phyloP scores from a whole-genome alignment of 2,797 vertebrate genomes.

The Phoebastria nigripes region DNA sequence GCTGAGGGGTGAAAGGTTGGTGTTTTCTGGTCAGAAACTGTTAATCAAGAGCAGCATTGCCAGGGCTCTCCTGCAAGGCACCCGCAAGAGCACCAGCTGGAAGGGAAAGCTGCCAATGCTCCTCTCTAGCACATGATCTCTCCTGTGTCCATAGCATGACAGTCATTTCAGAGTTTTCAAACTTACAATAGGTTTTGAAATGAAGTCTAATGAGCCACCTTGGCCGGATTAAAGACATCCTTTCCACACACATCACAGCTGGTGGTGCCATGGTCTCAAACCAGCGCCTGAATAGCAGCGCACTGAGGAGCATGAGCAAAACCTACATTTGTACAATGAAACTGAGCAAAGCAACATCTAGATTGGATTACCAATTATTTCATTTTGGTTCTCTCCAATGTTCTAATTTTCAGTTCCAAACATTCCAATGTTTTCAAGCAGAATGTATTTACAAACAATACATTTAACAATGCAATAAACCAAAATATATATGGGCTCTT shows the following conservation, averaged over 20 bases:
- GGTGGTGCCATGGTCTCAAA: background rate
- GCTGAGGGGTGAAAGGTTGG: background rate
- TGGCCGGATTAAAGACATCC: background rate
- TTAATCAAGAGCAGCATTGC: background rate
- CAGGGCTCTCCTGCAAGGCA: background rate
- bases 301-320: background rate
- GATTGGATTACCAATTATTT: background rate
- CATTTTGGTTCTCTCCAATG: background rate
- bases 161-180: background rate
- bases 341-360: background rate
- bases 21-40: background rate
- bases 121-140: background rate
- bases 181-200: background rate
- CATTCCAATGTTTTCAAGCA: background rate
- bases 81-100: background rate
- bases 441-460: background rate
- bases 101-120: background rate
- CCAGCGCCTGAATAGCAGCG: rapidly evolving
- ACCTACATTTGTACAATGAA: background rate
- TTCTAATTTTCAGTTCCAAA: background rate
- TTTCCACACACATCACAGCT: background rate
- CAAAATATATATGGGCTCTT: background rate
- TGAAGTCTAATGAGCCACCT: background rate
- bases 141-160: background rate
- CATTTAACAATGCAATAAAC: background rate